Evolutionary conservation across 2,888 invertebrate species (phyloP), one percentile per base, ranked within the genome.

Genomic region (Cancer borealis): DNA sequence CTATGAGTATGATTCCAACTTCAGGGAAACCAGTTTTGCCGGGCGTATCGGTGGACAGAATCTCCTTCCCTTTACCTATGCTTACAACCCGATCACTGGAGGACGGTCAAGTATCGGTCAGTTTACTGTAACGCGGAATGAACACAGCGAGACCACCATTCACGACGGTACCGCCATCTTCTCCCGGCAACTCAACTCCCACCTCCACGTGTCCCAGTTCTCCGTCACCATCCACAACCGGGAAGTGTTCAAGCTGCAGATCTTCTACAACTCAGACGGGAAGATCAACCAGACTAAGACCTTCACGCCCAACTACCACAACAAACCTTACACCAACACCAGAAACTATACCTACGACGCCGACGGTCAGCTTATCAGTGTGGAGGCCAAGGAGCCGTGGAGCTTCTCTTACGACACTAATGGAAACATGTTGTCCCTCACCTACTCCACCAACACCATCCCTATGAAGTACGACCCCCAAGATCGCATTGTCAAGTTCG

Each of bases 341-440:
- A 98, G 98, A 96, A 99, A 99, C 96, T 99, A 99, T 96, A 98
- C 99, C 0, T 99, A 99, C 98, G 99, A 99, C 96, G 98, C 98
- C 94, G 99, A 99, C 96, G 99, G 99, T 3, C 99, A 99, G 96
- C 96, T 99, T 94, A 98, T 97, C 54, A 98, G 98, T n/a, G 98
- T 99, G 0, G 98, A 99, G 96, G 98, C 98, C 0, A 98, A 98
- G 96, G 98, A 99, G 96, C 98, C 98, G 0, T 99, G 99, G 99
- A 98, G 98, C 93, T 99, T 98, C 97, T 97, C 98, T 94, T 99
- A 99, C 96, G 99, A 99, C 96, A 98, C 98, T 96, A 99, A 99
- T 96, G 99, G 99, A 0, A 99, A 99, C 96, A 98, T 99, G 97
- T 97, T 98, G 0, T 98, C 98, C 0, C 97, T 99, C 54, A 98